These are phyloP conservation scores for Megalops cyprinoides DNA, from an alignment of 2,797 vertebrate species.

Conservation along the genomic window DNA sequence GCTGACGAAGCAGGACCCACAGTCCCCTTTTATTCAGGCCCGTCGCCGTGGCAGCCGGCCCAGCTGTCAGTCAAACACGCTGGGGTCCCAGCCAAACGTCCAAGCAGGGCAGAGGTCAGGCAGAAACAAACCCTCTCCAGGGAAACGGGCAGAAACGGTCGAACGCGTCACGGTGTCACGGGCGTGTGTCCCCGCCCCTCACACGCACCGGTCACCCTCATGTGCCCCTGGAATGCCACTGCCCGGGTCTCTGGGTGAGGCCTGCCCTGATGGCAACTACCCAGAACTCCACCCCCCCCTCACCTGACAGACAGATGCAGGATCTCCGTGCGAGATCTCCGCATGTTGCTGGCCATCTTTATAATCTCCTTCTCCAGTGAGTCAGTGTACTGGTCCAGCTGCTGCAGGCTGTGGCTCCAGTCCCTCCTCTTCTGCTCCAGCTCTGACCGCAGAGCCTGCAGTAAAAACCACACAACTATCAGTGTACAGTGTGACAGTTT, in stretches of 20 bases:
- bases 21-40: not conserved
- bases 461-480: slow-evolving; percentile 19
- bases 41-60: slow-evolving; percentile 30
- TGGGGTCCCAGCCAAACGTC: slow-evolving; percentile 40
- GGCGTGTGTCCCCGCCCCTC: not conserved
- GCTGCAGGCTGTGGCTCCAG: slow-evolving; percentile 77
- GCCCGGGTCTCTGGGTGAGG: not conserved
- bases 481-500: slow-evolving; percentile 27
- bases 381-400: slow-evolving; percentile 80
- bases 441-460: slow-evolving; percentile 63
- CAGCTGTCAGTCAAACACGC: not conserved
- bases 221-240: not conserved
- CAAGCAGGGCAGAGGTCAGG: not conserved
- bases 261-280: not conserved
- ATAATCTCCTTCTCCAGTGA: slow-evolving; percentile 82
- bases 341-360: slow-evolving; percentile 80
- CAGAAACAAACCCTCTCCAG: not conserved
- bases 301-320: slow-evolving; percentile 85
- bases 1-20: not conserved
- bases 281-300: slow-evolving; percentile 31
- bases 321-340: slow-evolving; percentile 81
- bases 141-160: not conserved
- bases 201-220: not conserved
- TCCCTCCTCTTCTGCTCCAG: slow-evolving; percentile 70
- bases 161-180: not conserved